phyloP scores from a whole-genome alignment of 2,113 vertebrate genomes.

The Mesembrinibis cayennensis region DNA sequence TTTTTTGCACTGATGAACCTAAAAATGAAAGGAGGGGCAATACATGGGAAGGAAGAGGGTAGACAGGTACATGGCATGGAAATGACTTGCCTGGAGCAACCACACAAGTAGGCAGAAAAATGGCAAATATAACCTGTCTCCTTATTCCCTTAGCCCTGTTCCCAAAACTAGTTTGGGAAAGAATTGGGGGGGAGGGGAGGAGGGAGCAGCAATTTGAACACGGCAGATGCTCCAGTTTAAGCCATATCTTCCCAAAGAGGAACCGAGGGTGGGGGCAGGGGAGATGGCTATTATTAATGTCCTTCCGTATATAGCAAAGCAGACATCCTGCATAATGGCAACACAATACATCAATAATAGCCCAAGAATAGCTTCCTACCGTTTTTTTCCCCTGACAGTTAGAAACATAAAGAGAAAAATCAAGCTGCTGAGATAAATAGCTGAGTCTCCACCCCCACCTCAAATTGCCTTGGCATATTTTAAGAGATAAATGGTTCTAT shows the following conservation, averaged over 20 bases:
- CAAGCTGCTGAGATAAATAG: constrained; percentile 70
- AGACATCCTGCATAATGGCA: constrained; percentile 47
- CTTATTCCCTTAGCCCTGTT: not conserved
- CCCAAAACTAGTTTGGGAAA: constrained; percentile 43
- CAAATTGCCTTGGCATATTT: constrained; percentile 76
- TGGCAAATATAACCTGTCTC: not conserved
- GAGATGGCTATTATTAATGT: constrained; percentile 52
- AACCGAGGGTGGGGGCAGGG: constrained; percentile 40
- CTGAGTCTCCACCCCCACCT: constrained; percentile 65
- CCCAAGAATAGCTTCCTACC: constrained; percentile 59
- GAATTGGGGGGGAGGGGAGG: constrained; percentile 10
- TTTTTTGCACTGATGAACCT: not conserved
- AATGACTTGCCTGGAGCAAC: constrained; percentile 17
- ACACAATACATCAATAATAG: constrained; percentile 55
- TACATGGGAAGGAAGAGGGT: not conserved
- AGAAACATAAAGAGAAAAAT: constrained; percentile 70
- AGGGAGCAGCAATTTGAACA: constrained; percentile 19
- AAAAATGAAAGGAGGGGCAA: not conserved
- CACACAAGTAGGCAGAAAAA: not conserved
- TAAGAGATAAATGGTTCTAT: constrained; percentile 73
- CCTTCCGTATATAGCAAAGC: constrained; percentile 49
- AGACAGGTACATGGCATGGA: not conserved
- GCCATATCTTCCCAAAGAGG: constrained; percentile 14
- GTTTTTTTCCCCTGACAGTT: constrained; percentile 53
- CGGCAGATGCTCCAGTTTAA: constrained; percentile 47